Base-by-base conservation (phyloP, 2,888 invertebrate species). In the Parapristionchus giblindavisi region DNA sequence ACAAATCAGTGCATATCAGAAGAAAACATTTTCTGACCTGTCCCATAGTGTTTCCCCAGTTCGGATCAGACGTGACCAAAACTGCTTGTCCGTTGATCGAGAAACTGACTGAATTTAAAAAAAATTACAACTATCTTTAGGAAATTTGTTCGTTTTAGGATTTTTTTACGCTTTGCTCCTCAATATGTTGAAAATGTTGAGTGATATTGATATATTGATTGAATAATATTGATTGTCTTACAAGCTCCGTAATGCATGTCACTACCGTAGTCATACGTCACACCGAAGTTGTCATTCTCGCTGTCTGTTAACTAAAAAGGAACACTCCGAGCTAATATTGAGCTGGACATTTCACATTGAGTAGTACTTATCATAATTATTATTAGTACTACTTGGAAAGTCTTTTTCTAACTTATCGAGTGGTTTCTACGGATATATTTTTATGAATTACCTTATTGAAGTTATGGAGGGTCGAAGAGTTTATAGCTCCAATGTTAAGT, bases 231-330 rank as follows among this genome's bases (percentile, higher is more conserved):
- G n/a, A 17, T 43, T 17, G 2, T 27, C 61, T 34, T 29, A 70
- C 70, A 70, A 36, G 70, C 70, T 6, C 70, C 54, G 27, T 70
- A 70, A 38, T 70, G 70, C 70, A 70, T 34, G 17, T 36, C 54
- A 29, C 70, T 70, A 36, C 70, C 70, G 27, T 36, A 70, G 70
- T 70, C 70, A 27, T 70, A 70, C 17, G 54, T n/a, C 14, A 70
- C 54, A 11, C 70, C 70, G 38, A 70, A 70, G 54, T 70, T 70
- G 38, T 70, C 34, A 54, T 70, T 70, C 32, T 48, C 14, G 1
- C 29, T 32, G 29, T 66, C 66, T 4, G 32, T 38, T 1, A 66
- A 34, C 66, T 66, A 6, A 21, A 66, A 32, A n/a, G n/a, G n/a
- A n/a, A n/a, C n/a, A n/a, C n/a, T n/a, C n/a, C n/a, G n/a, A n/a